Conservation (phyloP, 2,888 invertebrate genomes). For the Dryadula phaetusa region DNA sequence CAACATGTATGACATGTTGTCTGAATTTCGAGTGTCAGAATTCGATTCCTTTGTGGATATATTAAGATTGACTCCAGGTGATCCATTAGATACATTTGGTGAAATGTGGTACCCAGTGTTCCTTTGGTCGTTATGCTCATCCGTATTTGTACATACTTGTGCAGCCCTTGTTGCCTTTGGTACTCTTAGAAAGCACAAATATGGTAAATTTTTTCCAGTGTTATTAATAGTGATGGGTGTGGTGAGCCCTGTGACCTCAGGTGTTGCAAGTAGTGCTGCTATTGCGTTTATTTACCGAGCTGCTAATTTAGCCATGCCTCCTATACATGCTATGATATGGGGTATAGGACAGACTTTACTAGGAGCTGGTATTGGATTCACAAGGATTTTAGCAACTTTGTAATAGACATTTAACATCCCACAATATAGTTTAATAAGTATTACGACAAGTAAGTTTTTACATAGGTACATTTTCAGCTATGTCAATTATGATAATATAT, state of each 20-base stretch:
- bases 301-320: slow-evolving; percentile 94
- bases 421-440: slow-evolving; percentile 33
- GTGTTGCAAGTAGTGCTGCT: slow-evolving; percentile 94
- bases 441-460: slow-evolving; percentile 37
- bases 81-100: slow-evolving; percentile 88
- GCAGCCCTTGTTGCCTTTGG: slow-evolving; percentile 96
- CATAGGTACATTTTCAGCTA: slow-evolving; percentile 35
- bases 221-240: slow-evolving; percentile 95
- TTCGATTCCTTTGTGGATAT: slow-evolving; percentile 89
- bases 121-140: slow-evolving; percentile 97
- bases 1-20: slow-evolving; percentile 85
- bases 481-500: slow-evolving; percentile 49
- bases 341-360: slow-evolving; percentile 96
- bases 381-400: slow-evolving; percentile 95
- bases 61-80: slow-evolving; percentile 86
- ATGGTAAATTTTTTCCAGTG: slow-evolving; percentile 96
- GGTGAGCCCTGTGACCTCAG: slow-evolving; percentile 93
- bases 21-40: slow-evolving; percentile 83
- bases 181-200: slow-evolving; percentile 96
- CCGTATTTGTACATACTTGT: slow-evolving; percentile 95
- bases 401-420: slow-evolving; percentile 71
- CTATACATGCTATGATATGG: slow-evolving; percentile 96
- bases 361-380: slow-evolving; percentile 95
- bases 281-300: slow-evolving; percentile 97
- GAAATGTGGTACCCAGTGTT: slow-evolving; percentile 99